phyloP scores from a whole-genome alignment of 2,888 invertebrate species.

The Drosophila longiperda region DNA sequence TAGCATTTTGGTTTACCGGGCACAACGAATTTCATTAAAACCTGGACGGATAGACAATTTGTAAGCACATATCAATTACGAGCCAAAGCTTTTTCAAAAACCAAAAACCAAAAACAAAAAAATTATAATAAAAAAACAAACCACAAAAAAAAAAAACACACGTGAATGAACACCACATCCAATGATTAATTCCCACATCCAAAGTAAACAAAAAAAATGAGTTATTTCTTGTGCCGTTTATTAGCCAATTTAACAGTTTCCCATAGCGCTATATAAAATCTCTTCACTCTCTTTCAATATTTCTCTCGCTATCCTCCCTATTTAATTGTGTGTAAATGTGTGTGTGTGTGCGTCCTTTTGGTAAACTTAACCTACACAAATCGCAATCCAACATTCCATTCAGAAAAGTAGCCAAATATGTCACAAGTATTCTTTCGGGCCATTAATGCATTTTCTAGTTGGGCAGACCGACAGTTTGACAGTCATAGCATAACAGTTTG shows the following conservation, averaged over 20 bases:
- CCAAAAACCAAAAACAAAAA: neutral
- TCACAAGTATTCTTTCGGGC: conserved; percentile 5
- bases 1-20: conserved; percentile 83
- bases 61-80: conserved; percentile 74
- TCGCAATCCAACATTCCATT: conserved; percentile 37
- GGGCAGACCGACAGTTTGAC: conserved; percentile 44
- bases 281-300: conserved; percentile 2
- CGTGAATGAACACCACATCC: conserved; percentile 36
- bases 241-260: conserved; percentile 38
- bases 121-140: conserved; percentile 4
- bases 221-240: conserved; percentile 49
- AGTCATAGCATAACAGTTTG: conserved; percentile 43
- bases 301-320: conserved; percentile 8
- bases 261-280: conserved; percentile 14
- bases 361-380: conserved; percentile 38
- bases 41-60: conserved; percentile 81
- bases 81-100: conserved; percentile 44
- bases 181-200: conserved; percentile 31
- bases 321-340: conserved; percentile 37
- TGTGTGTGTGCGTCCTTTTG: conserved; percentile 44
- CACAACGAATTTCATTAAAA: conserved; percentile 82
- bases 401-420: neutral
- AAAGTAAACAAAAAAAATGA: conserved; percentile 30
- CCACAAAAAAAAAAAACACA: conserved; percentile 10
- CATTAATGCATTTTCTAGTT: conserved; percentile 38